Percentiles rank a stretch among this genome's conserved stretches.
These are phyloP conservation scores for Argyrosomus japonicus DNA, from an alignment of 2,113 vertebrate species.

Conservation along the genomic window DNA sequence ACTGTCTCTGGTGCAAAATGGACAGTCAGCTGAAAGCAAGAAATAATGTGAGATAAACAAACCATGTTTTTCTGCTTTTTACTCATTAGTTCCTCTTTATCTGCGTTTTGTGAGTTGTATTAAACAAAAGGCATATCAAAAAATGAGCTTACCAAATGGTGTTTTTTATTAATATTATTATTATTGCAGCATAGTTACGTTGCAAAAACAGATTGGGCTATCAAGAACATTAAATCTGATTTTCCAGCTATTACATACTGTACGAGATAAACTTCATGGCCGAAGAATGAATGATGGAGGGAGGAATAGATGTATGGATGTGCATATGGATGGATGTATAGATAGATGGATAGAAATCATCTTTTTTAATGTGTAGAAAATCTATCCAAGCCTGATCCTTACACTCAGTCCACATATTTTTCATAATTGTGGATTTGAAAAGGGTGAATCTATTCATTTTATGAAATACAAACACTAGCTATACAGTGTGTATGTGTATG, in stretches of 20 bases:
- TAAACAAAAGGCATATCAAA: not conserved
- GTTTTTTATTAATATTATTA: not conserved
- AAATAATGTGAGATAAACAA: slow-evolving; percentile 14
- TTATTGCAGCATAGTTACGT: not conserved
- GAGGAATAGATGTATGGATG: too few relatives aligned
- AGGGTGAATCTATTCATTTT: not conserved
- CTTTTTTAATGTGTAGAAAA: not conserved
- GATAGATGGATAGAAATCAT: not conserved
- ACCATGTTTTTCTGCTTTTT: not conserved
- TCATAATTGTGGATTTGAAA: not conserved
- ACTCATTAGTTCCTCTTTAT: slow-evolving; percentile 17
- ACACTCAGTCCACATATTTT: not conserved
- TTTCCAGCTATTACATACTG: not conserved
- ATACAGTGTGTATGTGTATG: not conserved
- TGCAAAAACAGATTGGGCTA: not conserved
- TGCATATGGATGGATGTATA: too few relatives aligned
- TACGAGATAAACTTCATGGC: not conserved
- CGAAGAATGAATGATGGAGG: not conserved
- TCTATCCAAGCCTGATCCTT: not conserved
- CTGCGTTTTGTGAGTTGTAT: too few relatives aligned
- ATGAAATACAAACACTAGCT: not conserved
- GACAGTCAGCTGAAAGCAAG: slow-evolving; percentile 23
- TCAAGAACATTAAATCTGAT: not conserved
- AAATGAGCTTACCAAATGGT: not conserved
- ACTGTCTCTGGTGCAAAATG: slow-evolving; percentile 26